phyloP scores from a whole-genome alignment of 2,888 invertebrate genomes.

The Euplagia quadripunctaria region DNA sequence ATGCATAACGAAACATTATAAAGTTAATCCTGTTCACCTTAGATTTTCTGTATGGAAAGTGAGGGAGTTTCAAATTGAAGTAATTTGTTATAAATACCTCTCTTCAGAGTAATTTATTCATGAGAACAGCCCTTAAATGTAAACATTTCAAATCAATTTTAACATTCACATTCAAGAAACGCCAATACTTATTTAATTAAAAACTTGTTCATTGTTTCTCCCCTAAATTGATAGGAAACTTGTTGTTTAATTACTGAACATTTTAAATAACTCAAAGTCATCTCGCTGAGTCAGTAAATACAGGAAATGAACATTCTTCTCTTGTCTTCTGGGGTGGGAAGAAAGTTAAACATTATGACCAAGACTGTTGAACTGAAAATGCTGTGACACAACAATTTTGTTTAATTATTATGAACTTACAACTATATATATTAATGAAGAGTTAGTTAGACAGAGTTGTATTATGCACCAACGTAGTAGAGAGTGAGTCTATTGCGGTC shows the following conservation, averaged over 20 bases:
- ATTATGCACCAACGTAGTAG: too few species aligned
- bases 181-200: constrained; percentile 75
- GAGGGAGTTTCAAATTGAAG: background rate
- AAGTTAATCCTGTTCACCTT: too few species aligned
- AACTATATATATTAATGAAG: background rate
- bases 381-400: background rate
- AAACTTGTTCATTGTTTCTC: constrained; percentile 66
- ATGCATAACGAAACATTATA: too few species aligned
- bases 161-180: constrained; percentile 57
- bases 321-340: background rate
- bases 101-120: constrained; percentile 1
- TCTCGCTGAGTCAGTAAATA: constrained; percentile 52
- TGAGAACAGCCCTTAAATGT: constrained; percentile 20
- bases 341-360: background rate
- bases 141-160: constrained; percentile 66
- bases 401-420: background rate
- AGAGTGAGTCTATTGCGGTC: too few species aligned
- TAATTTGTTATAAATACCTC: constrained; percentile 7
- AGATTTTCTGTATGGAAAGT: too few species aligned
- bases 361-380: constrained; percentile 7
- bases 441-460: too few species aligned
- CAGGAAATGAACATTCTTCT: constrained; percentile 52
- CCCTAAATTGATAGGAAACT: constrained; percentile 55
- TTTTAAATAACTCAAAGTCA: constrained; percentile 67
- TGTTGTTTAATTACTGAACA: constrained; percentile 64